Evolutionary conservation across 1,140 invertebrate species (phyloP).

Genomic region (Drosophila repleta): DNA sequence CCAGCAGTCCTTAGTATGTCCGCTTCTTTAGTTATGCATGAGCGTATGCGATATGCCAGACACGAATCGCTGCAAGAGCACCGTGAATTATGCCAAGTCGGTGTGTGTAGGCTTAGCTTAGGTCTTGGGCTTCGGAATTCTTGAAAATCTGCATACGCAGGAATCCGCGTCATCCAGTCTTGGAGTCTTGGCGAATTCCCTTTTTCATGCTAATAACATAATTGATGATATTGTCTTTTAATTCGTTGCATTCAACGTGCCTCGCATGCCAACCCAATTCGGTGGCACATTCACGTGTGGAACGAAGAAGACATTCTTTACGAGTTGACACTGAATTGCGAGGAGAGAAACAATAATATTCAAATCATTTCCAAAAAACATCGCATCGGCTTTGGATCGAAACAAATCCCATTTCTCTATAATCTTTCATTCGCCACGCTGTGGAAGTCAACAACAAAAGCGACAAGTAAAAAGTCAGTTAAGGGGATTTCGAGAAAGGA

Average conservation of each 20-base stretch:
- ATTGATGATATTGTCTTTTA: constrained; percentile 84
- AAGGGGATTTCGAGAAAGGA: constrained; percentile 56
- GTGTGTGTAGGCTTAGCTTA: constrained; percentile 16
- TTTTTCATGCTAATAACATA: constrained; percentile 72
- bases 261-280: constrained; percentile 52
- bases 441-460: constrained; percentile 33
- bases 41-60: constrained; percentile 54
- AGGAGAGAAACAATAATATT: neutral
- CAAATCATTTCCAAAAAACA: neutral
- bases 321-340: constrained; percentile 11
- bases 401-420: constrained; percentile 32
- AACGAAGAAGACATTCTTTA: constrained; percentile 35
- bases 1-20: constrained; percentile 62
- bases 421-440: constrained; percentile 22
- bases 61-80: constrained; percentile 60
- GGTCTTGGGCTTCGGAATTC: constrained; percentile 15
- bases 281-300: constrained; percentile 47
- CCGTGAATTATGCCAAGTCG: constrained; percentile 36
- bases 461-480: constrained; percentile 34
- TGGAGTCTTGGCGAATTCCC: constrained; percentile 1
- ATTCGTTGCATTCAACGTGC: constrained; percentile 74
- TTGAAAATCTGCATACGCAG: constrained; percentile 54
- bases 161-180: constrained; percentile 39
- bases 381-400: constrained; percentile 15
- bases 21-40: constrained; percentile 74